These are phyloP conservation scores for Papilio polytes DNA, from an alignment of 1,140 invertebrate genomes.

Conservation along the genomic window DNA sequence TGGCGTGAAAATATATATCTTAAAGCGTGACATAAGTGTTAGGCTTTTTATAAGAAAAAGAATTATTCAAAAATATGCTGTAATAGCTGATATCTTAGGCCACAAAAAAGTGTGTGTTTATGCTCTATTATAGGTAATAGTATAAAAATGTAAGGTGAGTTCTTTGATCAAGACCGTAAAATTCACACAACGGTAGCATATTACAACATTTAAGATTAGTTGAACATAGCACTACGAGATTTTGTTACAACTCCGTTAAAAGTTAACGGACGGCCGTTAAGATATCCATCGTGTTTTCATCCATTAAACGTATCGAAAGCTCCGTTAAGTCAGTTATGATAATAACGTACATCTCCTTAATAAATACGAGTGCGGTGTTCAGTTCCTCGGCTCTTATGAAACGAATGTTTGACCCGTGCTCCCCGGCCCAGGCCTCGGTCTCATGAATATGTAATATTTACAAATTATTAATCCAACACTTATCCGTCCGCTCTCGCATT, in stretches of 20 bases:
- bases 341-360: constrained; percentile 74
- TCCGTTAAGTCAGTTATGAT: constrained; percentile 77
- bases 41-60: no score
- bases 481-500: constrained; percentile 63
- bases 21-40: no score
- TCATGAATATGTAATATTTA: constrained; percentile 83
- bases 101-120: no score
- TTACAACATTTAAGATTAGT: neutral
- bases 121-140: no score
- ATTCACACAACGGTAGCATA: neutral
- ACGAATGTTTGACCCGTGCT: constrained; percentile 73
- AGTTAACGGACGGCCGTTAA: neutral
- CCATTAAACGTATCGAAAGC: constrained; percentile 58
- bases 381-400: constrained; percentile 67
- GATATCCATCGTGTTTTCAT: constrained; percentile 19
- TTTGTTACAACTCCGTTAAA: constrained; percentile 11
- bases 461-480: constrained; percentile 81
- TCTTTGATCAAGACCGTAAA: neutral
- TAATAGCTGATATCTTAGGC: no score
- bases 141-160: neutral
- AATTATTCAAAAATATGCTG: no score
- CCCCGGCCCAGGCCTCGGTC: constrained; percentile 39
- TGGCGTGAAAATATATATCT: no score
- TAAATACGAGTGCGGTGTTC: constrained; percentile 68
- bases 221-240: neutral